Base-by-base conservation (phyloP, 2,113 vertebrate species). In the Cricetomys ansorgei region DNA sequence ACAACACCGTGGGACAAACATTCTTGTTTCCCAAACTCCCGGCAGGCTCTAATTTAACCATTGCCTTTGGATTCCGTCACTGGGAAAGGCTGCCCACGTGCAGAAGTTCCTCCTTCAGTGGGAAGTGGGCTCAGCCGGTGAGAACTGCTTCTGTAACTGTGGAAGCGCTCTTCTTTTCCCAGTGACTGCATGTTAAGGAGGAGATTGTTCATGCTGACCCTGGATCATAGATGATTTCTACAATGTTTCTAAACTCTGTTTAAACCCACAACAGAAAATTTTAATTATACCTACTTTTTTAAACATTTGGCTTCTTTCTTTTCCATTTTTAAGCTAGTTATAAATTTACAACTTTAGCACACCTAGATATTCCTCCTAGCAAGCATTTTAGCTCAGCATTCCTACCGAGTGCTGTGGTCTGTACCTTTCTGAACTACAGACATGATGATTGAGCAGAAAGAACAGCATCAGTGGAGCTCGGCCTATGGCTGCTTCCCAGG, bases 41-140 rank as follows among this genome's bases (percentile, higher is more conserved):
- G 92, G n/a, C 15, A 72, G 87, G 37, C 45, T 87, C 45, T 89
- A 91, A 85, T 64, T 45, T 57, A 92, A 94, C 96, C 89, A 79
- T 43, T 95, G 83, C 77, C 72, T 91, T 96, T 96, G 88, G 88
- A 88, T 94, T 86, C 90, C 83, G n/a, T 79, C 67, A 88, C 70
- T 29, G n/a, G 69, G 45, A 80, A 75, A 81, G 40, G 12, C 88
- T 34, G 50, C 48, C 69, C 90, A 92, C 59, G 91, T 55, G 65
- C n/a, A 89, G 55, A 62, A 55, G 53, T 95, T 91, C 91, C 94
- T 70, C 45, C 91, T 95, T 93, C 87, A 59, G 57, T 59, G 57
- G 72, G 87, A 89, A 87, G 79, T 62, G 72, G 77, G 88, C 88
- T 45, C 55, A 65, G 50, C 25, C n/a, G 57, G 7, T 2, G 8